Percentiles rank a stretch among this genome's conserved stretches.
These are phyloP conservation scores for Trypoxylus dichotomus DNA, from an alignment of 1,140 invertebrate species.

Conservation along the genomic window DNA sequence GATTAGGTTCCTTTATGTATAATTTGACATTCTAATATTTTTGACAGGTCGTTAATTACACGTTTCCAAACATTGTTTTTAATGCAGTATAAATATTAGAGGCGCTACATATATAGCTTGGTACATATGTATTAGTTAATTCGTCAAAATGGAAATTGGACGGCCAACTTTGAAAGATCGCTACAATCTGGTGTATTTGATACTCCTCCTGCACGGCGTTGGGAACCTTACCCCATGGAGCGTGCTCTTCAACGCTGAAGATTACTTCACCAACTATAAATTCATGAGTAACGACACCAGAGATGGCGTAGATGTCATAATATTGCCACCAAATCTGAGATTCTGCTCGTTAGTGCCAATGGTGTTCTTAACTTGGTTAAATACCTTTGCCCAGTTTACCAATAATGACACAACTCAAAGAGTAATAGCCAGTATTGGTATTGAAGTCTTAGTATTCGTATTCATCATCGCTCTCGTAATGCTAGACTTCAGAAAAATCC, in stretches of 20 bases:
- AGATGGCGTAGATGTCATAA: conserved; percentile 62
- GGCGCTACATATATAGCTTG: no score
- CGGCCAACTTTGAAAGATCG: conserved; percentile 59
- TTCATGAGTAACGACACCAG: conserved; percentile 64
- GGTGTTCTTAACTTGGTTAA: conserved; percentile 92
- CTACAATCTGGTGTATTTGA: conserved; percentile 84
- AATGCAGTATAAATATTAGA: no score
- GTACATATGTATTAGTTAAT: no score
- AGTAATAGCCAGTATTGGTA: conserved; percentile 86
- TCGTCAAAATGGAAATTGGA: neutral
- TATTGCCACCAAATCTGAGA: conserved; percentile 75
- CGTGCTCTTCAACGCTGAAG: conserved; percentile 96
- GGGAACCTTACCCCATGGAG: conserved; percentile 97
- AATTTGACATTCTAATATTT: no score
- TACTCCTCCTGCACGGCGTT: conserved; percentile 92
- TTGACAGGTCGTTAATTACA: no score
- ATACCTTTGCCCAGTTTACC: conserved; percentile 82
- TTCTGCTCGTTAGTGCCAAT: conserved; percentile 92
- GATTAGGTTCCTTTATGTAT: no score
- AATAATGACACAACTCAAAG: conserved; percentile 67
- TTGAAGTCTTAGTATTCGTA: conserved; percentile 86
- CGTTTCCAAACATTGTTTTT: no score
- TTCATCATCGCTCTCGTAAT: conserved; percentile 89
- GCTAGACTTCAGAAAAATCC: conserved; percentile 79
- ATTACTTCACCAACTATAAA: conserved; percentile 91